These are phyloP conservation scores for Adoxophyes honmai DNA, from an alignment of 1,140 invertebrate species.

Conservation along the genomic window DNA sequence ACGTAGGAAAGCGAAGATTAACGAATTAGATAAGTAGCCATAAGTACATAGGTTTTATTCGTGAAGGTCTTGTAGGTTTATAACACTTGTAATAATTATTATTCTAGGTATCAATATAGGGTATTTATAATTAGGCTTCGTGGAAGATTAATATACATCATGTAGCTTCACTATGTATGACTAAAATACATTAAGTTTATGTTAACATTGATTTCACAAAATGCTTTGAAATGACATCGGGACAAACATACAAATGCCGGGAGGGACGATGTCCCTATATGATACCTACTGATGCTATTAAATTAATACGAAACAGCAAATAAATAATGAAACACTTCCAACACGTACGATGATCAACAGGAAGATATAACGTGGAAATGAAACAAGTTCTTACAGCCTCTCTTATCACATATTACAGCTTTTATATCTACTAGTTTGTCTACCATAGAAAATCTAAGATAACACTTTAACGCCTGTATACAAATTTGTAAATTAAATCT, in stretches of 20 bases:
- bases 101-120: constrained; percentile 62
- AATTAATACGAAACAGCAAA: constrained; percentile 39
- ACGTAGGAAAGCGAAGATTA: constrained; percentile 58
- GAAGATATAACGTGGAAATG: constrained; percentile 28
- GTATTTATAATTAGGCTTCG: constrained; percentile 41
- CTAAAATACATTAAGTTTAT: constrained; percentile 34
- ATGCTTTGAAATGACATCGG: constrained; percentile 51
- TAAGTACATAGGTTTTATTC: constrained; percentile 47
- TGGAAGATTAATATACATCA: constrained; percentile 37
- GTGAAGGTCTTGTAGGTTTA: constrained; percentile 17
- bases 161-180: constrained; percentile 31
- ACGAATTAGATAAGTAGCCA: constrained; percentile 53
- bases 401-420: constrained; percentile 72
- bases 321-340: constrained; percentile 24
- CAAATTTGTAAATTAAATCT: constrained; percentile 61
- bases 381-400: constrained; percentile 66
- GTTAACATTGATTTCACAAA: constrained; percentile 49
- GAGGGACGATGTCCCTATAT: constrained; percentile 53
- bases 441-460: constrained; percentile 75
- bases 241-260: constrained; percentile 47
- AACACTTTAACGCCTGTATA: constrained; percentile 61
- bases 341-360: constrained; percentile 11
- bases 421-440: constrained; percentile 54
- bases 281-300: constrained; percentile 48
- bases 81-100: constrained; percentile 18